phyloP scores from a whole-genome alignment of 2,888 invertebrate genomes.

The Drosophila mayaguana region DNA sequence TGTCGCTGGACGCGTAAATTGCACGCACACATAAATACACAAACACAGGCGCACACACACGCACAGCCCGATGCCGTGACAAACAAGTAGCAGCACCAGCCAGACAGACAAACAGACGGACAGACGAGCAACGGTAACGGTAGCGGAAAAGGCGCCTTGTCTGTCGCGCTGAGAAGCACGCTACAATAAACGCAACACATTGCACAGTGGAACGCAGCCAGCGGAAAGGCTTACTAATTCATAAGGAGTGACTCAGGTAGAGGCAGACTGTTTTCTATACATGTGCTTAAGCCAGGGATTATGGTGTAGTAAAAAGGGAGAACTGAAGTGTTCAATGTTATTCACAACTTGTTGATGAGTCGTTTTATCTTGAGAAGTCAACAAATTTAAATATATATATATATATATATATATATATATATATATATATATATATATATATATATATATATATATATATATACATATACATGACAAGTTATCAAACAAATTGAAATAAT shows the following conservation, averaged over 20 bases:
- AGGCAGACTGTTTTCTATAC: not conserved
- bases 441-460: too few relatives aligned
- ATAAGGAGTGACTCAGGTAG: not conserved
- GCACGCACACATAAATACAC: constrained; percentile 45
- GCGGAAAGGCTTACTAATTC: not conserved
- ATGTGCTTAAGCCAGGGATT: fast-evolving
- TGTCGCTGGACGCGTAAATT: constrained; percentile 63
- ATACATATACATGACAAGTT: too few relatives aligned
- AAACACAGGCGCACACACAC: constrained; percentile 41
- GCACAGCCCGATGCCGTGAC: constrained; percentile 30
- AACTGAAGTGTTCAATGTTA: too few relatives aligned
- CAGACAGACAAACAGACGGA: constrained; percentile 6
- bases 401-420: too few relatives aligned
- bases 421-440: too few relatives aligned
- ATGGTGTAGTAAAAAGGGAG: too few relatives aligned
- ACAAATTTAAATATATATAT: too few relatives aligned
- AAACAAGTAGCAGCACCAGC: not conserved
- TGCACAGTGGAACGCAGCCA: constrained; percentile 38
- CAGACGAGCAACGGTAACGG: constrained; percentile 24
- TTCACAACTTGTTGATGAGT: too few relatives aligned
- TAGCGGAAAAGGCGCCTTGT: constrained; percentile 49
- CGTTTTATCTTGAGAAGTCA: too few relatives aligned
- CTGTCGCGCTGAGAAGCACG: constrained; percentile 49
- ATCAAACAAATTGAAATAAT: too few relatives aligned
- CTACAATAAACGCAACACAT: constrained; percentile 38